A percentile compares a stretch with the other conserved stretches of the same genome.
Conservation (phyloP, 2,888 invertebrate genomes). For the Drosophila anceps region DNA sequence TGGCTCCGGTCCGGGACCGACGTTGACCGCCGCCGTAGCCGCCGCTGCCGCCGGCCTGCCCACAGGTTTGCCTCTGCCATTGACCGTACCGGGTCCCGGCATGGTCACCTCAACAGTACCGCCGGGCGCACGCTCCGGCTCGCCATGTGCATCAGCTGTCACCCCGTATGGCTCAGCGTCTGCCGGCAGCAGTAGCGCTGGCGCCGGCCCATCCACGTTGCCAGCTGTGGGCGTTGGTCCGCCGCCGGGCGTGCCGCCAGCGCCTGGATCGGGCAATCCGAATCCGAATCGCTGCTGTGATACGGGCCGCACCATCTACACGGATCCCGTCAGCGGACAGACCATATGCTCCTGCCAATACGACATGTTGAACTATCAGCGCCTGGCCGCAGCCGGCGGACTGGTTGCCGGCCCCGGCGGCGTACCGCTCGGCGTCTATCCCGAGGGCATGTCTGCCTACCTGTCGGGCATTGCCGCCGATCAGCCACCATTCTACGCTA, state of each 20-base stretch:
- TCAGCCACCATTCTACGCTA: constrained; percentile 93
- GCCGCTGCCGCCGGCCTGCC: constrained; percentile 74
- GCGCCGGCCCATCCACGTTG: constrained; percentile 77
- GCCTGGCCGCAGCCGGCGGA: constrained; percentile 87
- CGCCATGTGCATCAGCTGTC: constrained; percentile 86
- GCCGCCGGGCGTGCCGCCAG: constrained; percentile 85
- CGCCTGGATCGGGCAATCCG: constrained; percentile 84
- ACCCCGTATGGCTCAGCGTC: constrained; percentile 84
- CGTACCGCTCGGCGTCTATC: constrained; percentile 93
- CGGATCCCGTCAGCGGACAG: constrained; percentile 95
- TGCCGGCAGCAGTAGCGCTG: constrained; percentile 63
- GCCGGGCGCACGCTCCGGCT: constrained; percentile 87
- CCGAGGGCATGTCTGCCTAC: constrained; percentile 93
- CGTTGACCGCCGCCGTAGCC: constrained; percentile 74
- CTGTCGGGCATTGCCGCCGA: constrained; percentile 94
- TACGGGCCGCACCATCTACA: constrained; percentile 95
- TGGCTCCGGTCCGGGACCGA: constrained; percentile 52
- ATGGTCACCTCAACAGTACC: constrained; percentile 86
- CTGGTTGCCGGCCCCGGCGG: constrained; percentile 87
- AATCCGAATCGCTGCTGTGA: constrained; percentile 91
- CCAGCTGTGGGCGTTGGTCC: constrained; percentile 63
- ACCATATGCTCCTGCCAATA: constrained; percentile 96
- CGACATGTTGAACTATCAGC: constrained; percentile 92
- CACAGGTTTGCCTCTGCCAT: constrained; percentile 38
- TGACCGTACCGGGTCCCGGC: constrained; percentile 44